phyloP scores from a whole-genome alignment of 2,797 vertebrate species.

The Sebastes paucispinis region DNA sequence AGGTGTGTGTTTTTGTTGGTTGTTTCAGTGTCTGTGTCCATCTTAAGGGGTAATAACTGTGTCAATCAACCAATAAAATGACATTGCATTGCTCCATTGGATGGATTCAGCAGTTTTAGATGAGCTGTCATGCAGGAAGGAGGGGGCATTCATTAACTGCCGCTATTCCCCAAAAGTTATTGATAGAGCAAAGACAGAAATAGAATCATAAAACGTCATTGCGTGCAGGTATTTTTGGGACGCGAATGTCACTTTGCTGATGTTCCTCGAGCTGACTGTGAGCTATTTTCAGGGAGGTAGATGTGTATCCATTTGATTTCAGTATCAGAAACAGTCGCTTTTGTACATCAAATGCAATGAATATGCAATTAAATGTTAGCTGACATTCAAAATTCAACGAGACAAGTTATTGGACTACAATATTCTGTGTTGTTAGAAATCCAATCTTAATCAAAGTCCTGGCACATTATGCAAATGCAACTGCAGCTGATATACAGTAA shows the following conservation, averaged over 20 bases:
- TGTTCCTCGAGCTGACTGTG: constrained; percentile 5
- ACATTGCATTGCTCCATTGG: background rate
- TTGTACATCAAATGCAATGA: background rate
- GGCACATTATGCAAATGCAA: background rate
- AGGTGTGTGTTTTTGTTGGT: constrained; percentile 23
- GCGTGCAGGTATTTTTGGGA: constrained; percentile 49
- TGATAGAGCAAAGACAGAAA: constrained; percentile 47
- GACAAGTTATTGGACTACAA: background rate
- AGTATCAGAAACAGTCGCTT: background rate
- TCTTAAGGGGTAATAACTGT: background rate
- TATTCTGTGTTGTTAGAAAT: background rate
- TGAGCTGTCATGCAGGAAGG: constrained; percentile 17
- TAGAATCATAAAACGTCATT: constrained; percentile 39
- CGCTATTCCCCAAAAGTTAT: constrained; percentile 29
- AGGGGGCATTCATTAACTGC: constrained; percentile 33
- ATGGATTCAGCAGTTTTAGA: constrained; percentile 27
- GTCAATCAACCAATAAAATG: constrained; percentile 13
- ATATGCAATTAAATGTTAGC: background rate
- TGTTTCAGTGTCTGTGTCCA: background rate
- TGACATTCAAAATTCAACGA: background rate
- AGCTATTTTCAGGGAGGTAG: constrained; percentile 35
- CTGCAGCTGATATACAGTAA: background rate
- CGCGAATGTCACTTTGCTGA: constrained; percentile 18
- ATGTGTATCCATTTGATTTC: constrained; percentile 8
- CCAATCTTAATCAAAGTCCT: background rate